Evolutionary conservation across 2,113 vertebrate species (phyloP), one percentile per base, ranked within the genome.

Genomic region (Formicarius rufipectus): DNA sequence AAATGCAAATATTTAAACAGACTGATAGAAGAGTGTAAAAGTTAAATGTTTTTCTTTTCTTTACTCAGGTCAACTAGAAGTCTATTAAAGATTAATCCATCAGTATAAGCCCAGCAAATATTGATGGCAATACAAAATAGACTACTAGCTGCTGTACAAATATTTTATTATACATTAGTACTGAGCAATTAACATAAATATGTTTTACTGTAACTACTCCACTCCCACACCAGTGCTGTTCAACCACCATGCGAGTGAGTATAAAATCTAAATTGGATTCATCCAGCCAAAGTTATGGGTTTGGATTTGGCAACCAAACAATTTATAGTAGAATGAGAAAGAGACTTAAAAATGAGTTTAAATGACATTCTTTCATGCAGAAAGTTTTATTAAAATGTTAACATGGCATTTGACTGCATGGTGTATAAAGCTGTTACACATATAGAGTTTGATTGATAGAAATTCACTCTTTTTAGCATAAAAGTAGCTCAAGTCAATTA

Each of bases 1-100:
- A 94, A 47, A 55, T 71, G 37, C 68, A 96, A 96, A 96, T 90
- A 87, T 94, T 96, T 93, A 63, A 74, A 75, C 15, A 94, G 82
- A 47, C 59, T 71, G 68, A 85, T 31, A 64, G 64, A 92, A 62
- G 64, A 84, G 24, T 33, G 5, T 49, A 63, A 94, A 93, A 83
- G 59, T 39, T 80, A 76, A 87, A 72, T 50, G 27, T 56, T 7
- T 4, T 60, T 69, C n/a, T n/a, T n/a, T 66, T 40, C 68, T 85
- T 49, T 16, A 50, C 55, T 90, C 15, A 35, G 52, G 73, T 90
- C 72, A 95, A 66, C 62, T 45, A n/a, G 35, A 87, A 91, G 59
- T 91, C 87, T 74, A 24, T 89, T 85, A 80, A 89, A 85, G 40
- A 84, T 90, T 28, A 74, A 77, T 91, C 17, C 90, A n/a, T 90